Conservation (phyloP, 2,113 vertebrate genomes). For the Tragelaphus imberbis region DNA sequence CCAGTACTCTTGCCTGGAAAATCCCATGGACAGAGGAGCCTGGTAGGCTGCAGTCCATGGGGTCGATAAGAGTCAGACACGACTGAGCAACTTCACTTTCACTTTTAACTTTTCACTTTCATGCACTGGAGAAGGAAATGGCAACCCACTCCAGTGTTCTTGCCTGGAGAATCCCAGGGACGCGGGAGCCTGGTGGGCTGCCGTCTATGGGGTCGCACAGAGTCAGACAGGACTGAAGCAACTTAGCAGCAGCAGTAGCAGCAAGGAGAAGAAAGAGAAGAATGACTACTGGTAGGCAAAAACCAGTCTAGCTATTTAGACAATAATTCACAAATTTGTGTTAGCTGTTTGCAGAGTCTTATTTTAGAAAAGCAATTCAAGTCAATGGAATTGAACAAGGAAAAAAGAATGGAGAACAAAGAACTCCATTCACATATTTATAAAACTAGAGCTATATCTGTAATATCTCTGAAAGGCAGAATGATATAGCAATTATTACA, state of each 20-base stretch:
- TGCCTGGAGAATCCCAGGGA: no score
- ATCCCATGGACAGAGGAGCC: no score
- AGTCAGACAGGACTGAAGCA: no score
- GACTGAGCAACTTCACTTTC: no score
- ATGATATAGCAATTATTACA: not conserved
- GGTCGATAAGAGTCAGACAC: no score
- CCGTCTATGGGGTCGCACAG: no score
- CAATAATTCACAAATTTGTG: not conserved
- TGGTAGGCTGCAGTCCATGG: no score
- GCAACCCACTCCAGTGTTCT: not conserved
- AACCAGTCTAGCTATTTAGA: not conserved
- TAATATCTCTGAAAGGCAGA: not conserved
- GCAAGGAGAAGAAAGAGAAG: not conserved
- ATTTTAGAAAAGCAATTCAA: conserved; percentile 25
- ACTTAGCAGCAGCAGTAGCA: no score
- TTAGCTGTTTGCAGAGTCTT: not conserved
- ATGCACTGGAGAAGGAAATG: no score
- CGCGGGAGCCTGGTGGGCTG: no score
- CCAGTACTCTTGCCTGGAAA: no score
- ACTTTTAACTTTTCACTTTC: no score
- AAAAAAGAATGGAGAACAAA: not conserved
- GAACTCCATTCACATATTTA: not conserved
- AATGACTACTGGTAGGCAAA: not conserved
- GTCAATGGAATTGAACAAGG: conserved; percentile 21
- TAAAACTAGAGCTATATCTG: not conserved